Base-by-base conservation (phyloP, 2,888 invertebrate genomes). In the Cantharis lateralis region DNA sequence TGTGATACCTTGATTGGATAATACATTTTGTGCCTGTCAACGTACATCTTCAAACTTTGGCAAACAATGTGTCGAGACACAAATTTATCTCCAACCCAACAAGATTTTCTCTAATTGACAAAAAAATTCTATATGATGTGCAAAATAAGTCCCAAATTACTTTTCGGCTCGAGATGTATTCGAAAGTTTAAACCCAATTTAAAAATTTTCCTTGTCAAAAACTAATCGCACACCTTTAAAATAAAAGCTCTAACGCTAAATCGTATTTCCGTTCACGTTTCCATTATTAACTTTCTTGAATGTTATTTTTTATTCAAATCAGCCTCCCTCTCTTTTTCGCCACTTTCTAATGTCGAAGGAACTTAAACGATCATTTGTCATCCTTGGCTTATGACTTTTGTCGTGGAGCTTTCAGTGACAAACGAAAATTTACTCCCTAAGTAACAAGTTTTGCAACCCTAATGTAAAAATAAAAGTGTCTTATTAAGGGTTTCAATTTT, bases 271-370 rank as follows among this genome's bases (percentile, higher is more conserved):
- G 85, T 86, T 87, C 88, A 88, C 88, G 88, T 88, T 87, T 86
- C 87, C 88, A 87, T 88, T 88, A 88, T 88, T 88, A 88, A 88
- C 88, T 88, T 88, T 86, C 84, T 84, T 83, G 85, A 86, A 88
- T 87, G 87, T 87, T 87, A 87, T 87, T 88, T 87, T 88, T 88
- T 88, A 88, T 88, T 88, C 88, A 88, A 88, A 88, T 88, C 87
- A 83, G 82, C 82, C 83, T 78, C 72, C 81, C 80, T 78, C 80
- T 79, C 78, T 80, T 70, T 63, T 62, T 62, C 81, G 79, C 76
- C 80, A 79, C 79, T 82, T 82, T 81, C 80, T 80, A 81, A 82
- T 82, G 84, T 82, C 83, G 82, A 70, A 79, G 83, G 83, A 84
- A 84, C 84, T 85, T 84, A 83, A 79, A 81, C 81, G 83, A 86